Percentiles rank a stretch among this genome's conserved stretches.
These are phyloP conservation scores for Pomacea canaliculata DNA, from an alignment of 2,888 invertebrate genomes.

Conservation along the genomic window DNA sequence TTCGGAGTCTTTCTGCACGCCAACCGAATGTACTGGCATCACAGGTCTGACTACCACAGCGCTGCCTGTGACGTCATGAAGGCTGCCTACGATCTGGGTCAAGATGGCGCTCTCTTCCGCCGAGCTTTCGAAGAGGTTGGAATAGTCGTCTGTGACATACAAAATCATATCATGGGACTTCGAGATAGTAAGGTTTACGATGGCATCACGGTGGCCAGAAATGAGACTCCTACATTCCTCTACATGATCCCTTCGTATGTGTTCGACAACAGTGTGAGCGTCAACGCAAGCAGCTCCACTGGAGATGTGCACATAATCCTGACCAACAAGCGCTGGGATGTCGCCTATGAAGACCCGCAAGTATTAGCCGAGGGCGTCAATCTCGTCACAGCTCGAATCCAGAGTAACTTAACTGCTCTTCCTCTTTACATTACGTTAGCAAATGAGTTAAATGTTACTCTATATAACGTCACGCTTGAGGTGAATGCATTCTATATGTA, in stretches of 20 bases:
- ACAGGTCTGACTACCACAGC: conserved; percentile 37
- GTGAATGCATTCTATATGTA: too few relatives aligned
- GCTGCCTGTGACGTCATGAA: conserved; percentile 50
- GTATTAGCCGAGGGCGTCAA: conserved; percentile 7
- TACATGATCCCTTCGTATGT: background rate
- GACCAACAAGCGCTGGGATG: conserved; percentile 12
- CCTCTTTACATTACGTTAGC: too few relatives aligned
- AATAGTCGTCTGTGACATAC: conserved; percentile 28
- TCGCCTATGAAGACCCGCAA: background rate
- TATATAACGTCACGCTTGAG: too few relatives aligned
- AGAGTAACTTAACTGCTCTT: too few relatives aligned
- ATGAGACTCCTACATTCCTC: background rate
- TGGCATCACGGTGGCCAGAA: conserved; percentile 11
- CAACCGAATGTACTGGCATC: conserved; percentile 50
- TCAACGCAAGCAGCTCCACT: conserved; percentile 15
- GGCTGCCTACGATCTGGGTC: conserved; percentile 48
- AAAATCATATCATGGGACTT: conserved; percentile 14
- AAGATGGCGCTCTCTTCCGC: conserved; percentile 34
- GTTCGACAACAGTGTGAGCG: background rate
- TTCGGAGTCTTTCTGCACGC: conserved; percentile 44
- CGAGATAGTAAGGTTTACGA: background rate
- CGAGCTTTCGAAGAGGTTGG: conserved; percentile 45
- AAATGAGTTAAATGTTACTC: too few relatives aligned
- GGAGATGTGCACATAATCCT: conserved; percentile 13
- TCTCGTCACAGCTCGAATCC: too few relatives aligned